These are phyloP conservation scores for Musca domestica DNA, from an alignment of 1,140 invertebrate species.

Conservation along the genomic window DNA sequence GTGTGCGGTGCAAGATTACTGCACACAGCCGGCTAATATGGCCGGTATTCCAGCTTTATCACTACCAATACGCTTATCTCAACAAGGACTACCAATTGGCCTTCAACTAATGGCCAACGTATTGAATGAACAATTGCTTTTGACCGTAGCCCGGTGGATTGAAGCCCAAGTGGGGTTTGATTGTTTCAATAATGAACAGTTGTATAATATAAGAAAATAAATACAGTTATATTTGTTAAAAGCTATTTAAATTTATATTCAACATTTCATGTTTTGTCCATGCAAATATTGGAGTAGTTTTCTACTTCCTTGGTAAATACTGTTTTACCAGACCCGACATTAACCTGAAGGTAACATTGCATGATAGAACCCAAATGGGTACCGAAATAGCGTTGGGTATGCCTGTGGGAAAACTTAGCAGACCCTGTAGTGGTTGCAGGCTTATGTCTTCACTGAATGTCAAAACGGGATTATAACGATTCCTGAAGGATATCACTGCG, in stretches of 20 bases:
- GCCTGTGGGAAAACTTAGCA: constrained; percentile 48
- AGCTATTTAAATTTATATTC: background rate
- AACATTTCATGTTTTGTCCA: no score
- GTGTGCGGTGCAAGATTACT: constrained; percentile 88
- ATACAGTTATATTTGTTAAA: background rate
- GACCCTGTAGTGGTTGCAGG: constrained; percentile 36
- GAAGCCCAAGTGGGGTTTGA: constrained; percentile 72
- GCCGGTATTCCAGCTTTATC: constrained; percentile 91
- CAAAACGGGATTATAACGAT: constrained; percentile 41
- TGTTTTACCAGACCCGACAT: constrained; percentile 30
- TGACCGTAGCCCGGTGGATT: constrained; percentile 82
- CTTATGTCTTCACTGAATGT: constrained; percentile 40
- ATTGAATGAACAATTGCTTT: constrained; percentile 73
- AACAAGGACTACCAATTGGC: constrained; percentile 79
- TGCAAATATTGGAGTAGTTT: no score
- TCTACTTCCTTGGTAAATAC: background rate
- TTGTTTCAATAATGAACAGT: constrained; percentile 34
- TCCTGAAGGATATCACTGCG: constrained; percentile 35
- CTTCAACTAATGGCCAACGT: constrained; percentile 88
- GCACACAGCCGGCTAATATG: constrained; percentile 94
- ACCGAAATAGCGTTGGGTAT: constrained; percentile 45
- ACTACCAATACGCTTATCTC: constrained; percentile 79
- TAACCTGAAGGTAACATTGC: constrained; percentile 42
- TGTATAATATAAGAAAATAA: constrained; percentile 25
- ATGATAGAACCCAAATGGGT: constrained; percentile 45